These are phyloP conservation scores for Margaritifera margaritifera DNA, from an alignment of 2,888 invertebrate genomes.

Conservation along the genomic window DNA sequence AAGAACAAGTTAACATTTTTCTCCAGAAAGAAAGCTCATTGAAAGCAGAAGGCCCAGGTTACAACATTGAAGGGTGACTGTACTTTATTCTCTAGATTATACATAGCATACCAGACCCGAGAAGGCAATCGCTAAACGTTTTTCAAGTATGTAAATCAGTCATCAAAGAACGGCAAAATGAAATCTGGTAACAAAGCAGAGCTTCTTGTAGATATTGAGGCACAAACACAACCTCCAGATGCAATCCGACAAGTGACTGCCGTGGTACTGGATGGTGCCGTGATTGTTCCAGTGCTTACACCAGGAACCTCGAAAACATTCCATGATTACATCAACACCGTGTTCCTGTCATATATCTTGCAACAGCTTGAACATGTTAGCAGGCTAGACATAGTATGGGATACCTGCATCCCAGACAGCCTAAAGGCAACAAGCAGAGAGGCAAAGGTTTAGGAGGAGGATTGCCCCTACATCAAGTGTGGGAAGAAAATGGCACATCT, in stretches of 20 bases:
- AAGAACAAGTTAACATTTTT: slow-evolving; percentile 3
- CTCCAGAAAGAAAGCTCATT: background rate
- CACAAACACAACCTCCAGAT: background rate
- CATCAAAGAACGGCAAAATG: too few species aligned
- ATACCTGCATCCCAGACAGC: slow-evolving; percentile 6
- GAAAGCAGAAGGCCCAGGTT: background rate
- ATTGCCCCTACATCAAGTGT: slow-evolving; percentile 1
- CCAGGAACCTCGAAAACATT: too few species aligned
- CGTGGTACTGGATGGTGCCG: too few species aligned
- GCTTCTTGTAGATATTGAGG: background rate
- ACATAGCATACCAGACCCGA: slow-evolving; percentile 1
- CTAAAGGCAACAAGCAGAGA: slow-evolving; percentile 24
- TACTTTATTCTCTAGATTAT: slow-evolving; percentile 5
- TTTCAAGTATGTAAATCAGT: background rate
- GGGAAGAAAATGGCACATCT: slow-evolving; percentile 18
- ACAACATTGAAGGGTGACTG: background rate
- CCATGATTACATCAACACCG: too few species aligned
- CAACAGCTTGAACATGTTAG: too few species aligned
- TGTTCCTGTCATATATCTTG: too few species aligned
- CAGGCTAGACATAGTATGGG: background rate
- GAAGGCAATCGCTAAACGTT: slow-evolving; percentile 1
- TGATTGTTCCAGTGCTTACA: too few species aligned
- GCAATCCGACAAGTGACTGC: too few species aligned
- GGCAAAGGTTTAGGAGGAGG: slow-evolving; percentile 18
- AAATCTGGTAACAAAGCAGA: background rate